Evolutionary conservation across 2,797 vertebrate genomes (phyloP).

Genomic region (Erpetoichthys calabaricus): DNA sequence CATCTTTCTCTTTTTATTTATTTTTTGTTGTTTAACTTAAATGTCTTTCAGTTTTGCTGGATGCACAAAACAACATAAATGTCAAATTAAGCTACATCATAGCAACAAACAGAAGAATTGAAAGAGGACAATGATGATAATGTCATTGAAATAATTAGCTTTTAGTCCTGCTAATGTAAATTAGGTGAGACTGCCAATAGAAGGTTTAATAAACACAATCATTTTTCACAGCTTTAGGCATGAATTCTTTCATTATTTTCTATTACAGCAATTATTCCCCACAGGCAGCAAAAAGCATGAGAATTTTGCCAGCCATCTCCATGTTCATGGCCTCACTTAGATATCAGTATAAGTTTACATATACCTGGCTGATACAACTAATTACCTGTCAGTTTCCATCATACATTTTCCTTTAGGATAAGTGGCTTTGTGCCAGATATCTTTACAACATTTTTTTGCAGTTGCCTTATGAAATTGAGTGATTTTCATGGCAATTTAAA

Average conservation of each 20-base stretch:
- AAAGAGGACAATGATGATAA: neutral
- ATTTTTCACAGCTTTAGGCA: constrained; percentile 3
- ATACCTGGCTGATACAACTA: constrained; percentile 29
- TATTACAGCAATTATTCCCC: constrained; percentile 10
- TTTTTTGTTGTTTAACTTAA: constrained; percentile 21
- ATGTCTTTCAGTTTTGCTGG: constrained; percentile 18
- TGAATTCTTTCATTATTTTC: constrained; percentile 13
- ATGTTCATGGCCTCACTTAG: constrained; percentile 2
- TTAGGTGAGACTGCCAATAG: neutral
- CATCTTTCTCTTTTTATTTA: neutral
- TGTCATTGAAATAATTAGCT: constrained; percentile 1
- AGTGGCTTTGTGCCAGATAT: constrained; percentile 21
- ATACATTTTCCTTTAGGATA: constrained; percentile 22
- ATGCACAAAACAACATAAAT: too few relatives aligned
- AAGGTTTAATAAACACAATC: neutral
- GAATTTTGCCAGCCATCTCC: neutral
- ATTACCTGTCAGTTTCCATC: constrained; percentile 31
- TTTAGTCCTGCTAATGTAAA: neutral
- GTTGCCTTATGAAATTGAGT: too few relatives aligned
- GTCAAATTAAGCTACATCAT: too few relatives aligned
- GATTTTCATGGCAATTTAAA: too few relatives aligned
- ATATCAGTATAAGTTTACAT: constrained; percentile 7
- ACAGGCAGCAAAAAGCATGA: neutral
- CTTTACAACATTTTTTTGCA: constrained; percentile 2
- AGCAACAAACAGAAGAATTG: too few relatives aligned